These are phyloP conservation scores for Thymelicus sylvestris DNA, from an alignment of 2,888 invertebrate genomes.

Conservation along the genomic window DNA sequence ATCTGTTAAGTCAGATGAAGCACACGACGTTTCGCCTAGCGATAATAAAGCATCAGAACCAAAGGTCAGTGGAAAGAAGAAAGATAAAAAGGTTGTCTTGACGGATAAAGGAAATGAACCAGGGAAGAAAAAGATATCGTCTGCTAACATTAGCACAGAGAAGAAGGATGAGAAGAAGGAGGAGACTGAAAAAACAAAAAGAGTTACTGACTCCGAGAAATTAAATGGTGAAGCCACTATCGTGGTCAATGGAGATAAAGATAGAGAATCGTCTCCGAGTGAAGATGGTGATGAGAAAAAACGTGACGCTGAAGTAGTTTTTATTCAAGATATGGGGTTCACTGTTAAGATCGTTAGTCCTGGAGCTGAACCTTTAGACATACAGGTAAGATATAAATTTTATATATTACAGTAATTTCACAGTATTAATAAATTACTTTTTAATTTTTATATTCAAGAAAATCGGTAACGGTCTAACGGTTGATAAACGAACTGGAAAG, in stretches of 20 bases:
- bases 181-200: conserved; percentile 53
- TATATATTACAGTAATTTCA: no score
- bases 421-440: no score
- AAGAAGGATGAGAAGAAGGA: conserved; percentile 62
- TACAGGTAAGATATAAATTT: conserved; percentile 87
- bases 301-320: conserved; percentile 91
- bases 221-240: conserved; percentile 63
- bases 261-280: conserved; percentile 75
- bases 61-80: conserved; percentile 68
- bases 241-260: conserved; percentile 72
- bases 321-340: conserved; percentile 96
- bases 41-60: conserved; percentile 55
- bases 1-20: conserved; percentile 72
- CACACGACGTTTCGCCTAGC: conserved; percentile 52
- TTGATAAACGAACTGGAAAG: background rate
- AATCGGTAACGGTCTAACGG: no score
- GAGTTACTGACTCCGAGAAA: conserved; percentile 55
- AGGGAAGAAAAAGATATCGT: conserved; percentile 60
- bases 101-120: conserved; percentile 61
- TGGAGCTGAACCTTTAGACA: conserved; percentile 95
- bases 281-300: conserved; percentile 85
- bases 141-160: conserved; percentile 55
- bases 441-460: no score
- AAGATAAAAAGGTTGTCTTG: conserved; percentile 65
- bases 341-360: conserved; percentile 97